Evolutionary conservation across 1,140 invertebrate species (phyloP), one percentile per base, ranked within the genome.

Genomic region (Calosoma granatense): DNA sequence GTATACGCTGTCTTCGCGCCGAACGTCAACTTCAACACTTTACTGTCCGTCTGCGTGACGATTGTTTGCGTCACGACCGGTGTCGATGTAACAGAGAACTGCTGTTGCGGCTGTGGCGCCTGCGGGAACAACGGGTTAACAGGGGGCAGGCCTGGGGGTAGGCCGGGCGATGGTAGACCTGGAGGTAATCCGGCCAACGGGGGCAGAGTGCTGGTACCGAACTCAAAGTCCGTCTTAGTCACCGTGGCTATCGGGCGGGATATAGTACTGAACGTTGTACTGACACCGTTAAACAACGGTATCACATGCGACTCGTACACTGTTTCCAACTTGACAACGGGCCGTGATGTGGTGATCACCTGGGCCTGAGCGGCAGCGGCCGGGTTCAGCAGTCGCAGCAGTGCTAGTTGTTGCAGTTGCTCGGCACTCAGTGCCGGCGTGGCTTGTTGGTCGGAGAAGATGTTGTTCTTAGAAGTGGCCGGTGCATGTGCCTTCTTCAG

Each of bases 1-100:
- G 90, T 93, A 65, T 87, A 88, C 0, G 90, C 87, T 0, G 90
- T 92, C 65, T 90, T 89, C 19, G 90, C 90, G 2, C 90, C 89
- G 67, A 94, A 93, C 1, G 88, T 92, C 12, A 94, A 72, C 67
- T 92, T 90, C 17, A 93, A 70, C 17, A 92, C 76, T 71, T 88
- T 87, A 51, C 87, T 89, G 23, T 89, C 83, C 0, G 90, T 92
- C 53, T 85, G 77, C 1, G 87, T 90, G 2, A 90, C 79, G 61
- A 88, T 73, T 0, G 88, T 90, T 62, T 88, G 87, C 43, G 88
- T 81, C 0, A 91, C 78, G 14, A 92, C 75, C 0, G 89, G 88
- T 0, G 87, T 86, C n/a, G 86, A 90, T 2, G 87, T 90, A 6
- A 91, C 72, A 12, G 85, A 81, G 63, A 85, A 87, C 59, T 90